These are phyloP conservation scores for Heliothis subflexa DNA, from an alignment of 1,140 invertebrate species.

Conservation along the genomic window DNA sequence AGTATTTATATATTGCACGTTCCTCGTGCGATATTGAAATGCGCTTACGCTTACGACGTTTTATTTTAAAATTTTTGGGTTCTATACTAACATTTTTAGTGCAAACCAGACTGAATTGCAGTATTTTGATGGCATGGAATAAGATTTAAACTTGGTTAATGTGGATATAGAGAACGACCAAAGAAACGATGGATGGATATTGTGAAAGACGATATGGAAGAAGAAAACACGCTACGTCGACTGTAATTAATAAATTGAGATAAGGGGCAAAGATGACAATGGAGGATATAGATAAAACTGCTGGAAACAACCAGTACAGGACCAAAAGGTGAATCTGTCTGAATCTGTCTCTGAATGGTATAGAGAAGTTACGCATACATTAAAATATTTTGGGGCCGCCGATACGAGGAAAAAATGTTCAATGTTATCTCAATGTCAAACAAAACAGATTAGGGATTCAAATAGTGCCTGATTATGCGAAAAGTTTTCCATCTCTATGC, in stretches of 20 bases:
- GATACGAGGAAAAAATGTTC: not conserved
- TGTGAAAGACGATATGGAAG: too few relatives aligned
- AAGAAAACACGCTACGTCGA: not conserved
- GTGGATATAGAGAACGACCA: too few relatives aligned
- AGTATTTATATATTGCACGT: conserved; percentile 23
- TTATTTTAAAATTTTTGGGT: not conserved
- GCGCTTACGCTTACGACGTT: not conserved
- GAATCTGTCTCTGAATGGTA: too few relatives aligned
- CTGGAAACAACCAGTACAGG: too few relatives aligned
- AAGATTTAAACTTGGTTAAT: too few relatives aligned
- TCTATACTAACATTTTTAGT: too few relatives aligned
- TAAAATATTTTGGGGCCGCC: not conserved
- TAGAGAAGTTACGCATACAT: not conserved
- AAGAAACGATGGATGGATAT: too few relatives aligned
- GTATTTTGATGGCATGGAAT: too few relatives aligned
- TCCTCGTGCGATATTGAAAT: not conserved
- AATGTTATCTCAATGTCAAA: conserved; percentile 34
- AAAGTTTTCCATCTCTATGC: not conserved
- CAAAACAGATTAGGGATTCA: conserved; percentile 36
- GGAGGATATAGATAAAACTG: too few relatives aligned
- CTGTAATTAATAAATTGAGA: not conserved
- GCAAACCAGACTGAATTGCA: too few relatives aligned
- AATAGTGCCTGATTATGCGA: not conserved
- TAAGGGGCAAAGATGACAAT: too few relatives aligned
- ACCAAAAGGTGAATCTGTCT: too few relatives aligned